These are phyloP conservation scores for Bimastos eiseni DNA, from an alignment of 2,888 invertebrate genomes.

Conservation along the genomic window DNA sequence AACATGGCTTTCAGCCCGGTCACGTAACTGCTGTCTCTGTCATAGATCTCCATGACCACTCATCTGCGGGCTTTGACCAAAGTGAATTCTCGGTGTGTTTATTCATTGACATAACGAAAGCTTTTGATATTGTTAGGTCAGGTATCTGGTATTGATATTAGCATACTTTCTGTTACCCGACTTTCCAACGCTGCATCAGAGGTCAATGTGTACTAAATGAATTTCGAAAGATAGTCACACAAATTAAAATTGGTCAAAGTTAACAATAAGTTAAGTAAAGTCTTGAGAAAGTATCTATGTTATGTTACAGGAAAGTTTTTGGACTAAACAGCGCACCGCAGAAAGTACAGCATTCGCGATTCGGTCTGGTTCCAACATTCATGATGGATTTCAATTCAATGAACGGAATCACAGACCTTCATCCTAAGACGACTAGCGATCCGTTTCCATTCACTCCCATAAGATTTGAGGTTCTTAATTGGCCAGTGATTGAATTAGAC, in stretches of 20 bases:
- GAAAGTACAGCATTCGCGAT: background rate
- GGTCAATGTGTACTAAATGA: background rate
- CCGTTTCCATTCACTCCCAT: background rate
- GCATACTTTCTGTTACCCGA: too few species aligned
- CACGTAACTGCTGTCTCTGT: too few species aligned
- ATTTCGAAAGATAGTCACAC: background rate
- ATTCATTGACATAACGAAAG: too few species aligned
- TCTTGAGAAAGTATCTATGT: background rate
- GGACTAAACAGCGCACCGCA: background rate
- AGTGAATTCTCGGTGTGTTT: too few species aligned
- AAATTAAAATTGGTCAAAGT: background rate
- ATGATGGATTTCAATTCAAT: background rate
- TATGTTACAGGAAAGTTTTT: background rate
- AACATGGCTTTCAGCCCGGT: too few species aligned
- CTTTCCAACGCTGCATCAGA: background rate
- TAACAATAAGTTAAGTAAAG: background rate
- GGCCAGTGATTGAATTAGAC: background rate
- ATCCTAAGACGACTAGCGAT: background rate
- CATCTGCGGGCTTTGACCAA: too few species aligned
- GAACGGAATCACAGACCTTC: background rate
- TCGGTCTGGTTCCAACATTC: background rate
- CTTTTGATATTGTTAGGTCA: too few species aligned
- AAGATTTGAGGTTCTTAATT: too few species aligned
- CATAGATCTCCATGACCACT: too few species aligned
- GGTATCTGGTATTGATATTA: too few species aligned